These are phyloP conservation scores for Eupithecia pulchellata DNA, from an alignment of 2,888 invertebrate species.

Conservation along the genomic window DNA sequence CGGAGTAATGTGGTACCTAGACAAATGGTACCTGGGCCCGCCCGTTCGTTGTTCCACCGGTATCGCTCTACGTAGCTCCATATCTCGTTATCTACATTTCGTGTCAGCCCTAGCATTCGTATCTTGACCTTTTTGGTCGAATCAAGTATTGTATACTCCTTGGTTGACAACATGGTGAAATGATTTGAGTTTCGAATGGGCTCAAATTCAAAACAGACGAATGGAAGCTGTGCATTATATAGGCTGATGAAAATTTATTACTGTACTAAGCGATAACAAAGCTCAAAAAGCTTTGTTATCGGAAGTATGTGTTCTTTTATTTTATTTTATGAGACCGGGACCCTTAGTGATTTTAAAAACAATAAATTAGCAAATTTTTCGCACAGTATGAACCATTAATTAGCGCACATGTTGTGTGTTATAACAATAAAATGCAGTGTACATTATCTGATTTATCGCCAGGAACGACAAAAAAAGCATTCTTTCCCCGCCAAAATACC, in stretches of 20 bases:
- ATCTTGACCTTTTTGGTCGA: conserved; percentile 19
- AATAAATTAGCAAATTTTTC: too few species aligned
- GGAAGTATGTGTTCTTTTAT: too few species aligned
- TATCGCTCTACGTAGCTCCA: not conserved
- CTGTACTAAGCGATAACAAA: too few species aligned
- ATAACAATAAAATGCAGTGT: not conserved
- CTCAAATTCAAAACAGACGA: not conserved
- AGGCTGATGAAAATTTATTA: too few species aligned
- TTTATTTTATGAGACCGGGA: too few species aligned
- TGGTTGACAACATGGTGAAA: not conserved
- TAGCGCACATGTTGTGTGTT: not conserved
- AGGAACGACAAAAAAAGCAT: not conserved
- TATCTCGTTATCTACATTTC: conserved; percentile 12
- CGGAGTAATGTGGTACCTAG: conserved; percentile 32
- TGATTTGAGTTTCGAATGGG: not conserved
- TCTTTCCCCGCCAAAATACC: not conserved
- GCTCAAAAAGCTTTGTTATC: too few species aligned
- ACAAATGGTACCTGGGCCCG: conserved; percentile 41
- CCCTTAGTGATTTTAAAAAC: too few species aligned
- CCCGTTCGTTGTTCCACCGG: conserved; percentile 39
- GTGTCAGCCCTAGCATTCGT: conserved; percentile 19
- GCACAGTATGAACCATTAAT: too few species aligned
- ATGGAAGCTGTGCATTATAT: too few species aligned
- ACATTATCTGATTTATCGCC: not conserved
- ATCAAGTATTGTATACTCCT: conserved; percentile 2